Conservation (phyloP, 2,113 vertebrate species). For the Otolemur garnettii region DNA sequence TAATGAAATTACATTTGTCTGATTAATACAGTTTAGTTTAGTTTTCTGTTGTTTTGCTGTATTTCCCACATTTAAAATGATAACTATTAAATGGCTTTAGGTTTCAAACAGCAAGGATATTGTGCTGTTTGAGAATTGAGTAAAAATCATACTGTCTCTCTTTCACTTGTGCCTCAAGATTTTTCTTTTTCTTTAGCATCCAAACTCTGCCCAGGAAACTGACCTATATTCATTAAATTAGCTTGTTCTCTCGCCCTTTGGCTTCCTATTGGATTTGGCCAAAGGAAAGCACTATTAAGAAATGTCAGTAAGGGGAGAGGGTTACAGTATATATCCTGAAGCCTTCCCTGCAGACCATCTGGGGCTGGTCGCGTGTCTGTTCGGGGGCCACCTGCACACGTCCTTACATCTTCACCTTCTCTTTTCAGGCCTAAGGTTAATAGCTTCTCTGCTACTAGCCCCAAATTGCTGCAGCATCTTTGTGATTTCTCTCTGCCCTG, state of each 20-base stretch:
- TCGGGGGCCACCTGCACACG: not conserved
- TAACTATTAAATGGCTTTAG: not conserved
- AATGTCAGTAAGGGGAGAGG: not conserved
- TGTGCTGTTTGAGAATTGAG: not conserved
- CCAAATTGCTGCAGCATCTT: not conserved
- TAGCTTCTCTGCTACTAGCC: not conserved
- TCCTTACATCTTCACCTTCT: not conserved
- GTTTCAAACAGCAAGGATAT: not conserved
- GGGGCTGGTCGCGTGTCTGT: not conserved
- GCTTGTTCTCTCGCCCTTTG: not conserved
- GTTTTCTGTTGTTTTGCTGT: not conserved
- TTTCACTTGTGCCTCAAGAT: not conserved
- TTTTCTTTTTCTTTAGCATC: conserved; percentile 21
- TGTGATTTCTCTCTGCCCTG: not conserved
- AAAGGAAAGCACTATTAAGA: not conserved
- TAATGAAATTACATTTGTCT: not conserved
- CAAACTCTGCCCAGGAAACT: not conserved
- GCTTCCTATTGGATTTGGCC: conserved; percentile 18
- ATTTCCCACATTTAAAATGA: not conserved
- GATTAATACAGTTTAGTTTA: not conserved
- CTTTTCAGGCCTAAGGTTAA: not conserved
- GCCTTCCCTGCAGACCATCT: not conserved
- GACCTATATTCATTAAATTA: not conserved
- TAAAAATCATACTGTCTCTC: not conserved
- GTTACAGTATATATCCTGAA: not conserved